Conservation (phyloP, 2,888 invertebrate genomes). For the Lymantria monacha region DNA sequence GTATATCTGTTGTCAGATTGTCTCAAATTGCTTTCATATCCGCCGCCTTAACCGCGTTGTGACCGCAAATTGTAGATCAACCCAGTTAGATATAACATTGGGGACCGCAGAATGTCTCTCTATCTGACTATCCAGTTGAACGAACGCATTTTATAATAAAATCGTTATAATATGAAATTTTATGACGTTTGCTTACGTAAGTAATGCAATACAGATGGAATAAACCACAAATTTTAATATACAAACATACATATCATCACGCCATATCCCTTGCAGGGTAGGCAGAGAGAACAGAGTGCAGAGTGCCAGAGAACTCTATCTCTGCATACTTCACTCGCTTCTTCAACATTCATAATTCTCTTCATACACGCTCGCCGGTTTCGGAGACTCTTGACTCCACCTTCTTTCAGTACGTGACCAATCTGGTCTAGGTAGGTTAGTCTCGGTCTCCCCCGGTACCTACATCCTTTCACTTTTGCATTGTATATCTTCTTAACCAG, state of each 20-base stretch:
- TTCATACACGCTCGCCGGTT: too few relatives aligned
- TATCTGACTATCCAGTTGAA: not conserved
- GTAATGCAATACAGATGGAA: not conserved
- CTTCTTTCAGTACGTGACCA: too few relatives aligned
- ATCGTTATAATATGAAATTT: not conserved
- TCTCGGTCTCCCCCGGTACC: too few relatives aligned
- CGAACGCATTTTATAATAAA: not conserved
- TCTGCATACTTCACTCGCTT: too few relatives aligned
- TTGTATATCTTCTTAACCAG: too few relatives aligned
- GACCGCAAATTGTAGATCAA: constrained; percentile 47
- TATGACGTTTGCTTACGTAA: not conserved
- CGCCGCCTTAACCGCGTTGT: constrained; percentile 43
- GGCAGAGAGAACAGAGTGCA: too few relatives aligned
- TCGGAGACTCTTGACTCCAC: too few relatives aligned
- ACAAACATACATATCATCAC: not conserved
- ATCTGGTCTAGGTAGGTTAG: too few relatives aligned
- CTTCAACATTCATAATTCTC: too few relatives aligned
- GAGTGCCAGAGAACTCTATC: too few relatives aligned
- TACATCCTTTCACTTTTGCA: too few relatives aligned
- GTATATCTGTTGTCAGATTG: constrained; percentile 16
- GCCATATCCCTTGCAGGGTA: too few relatives aligned
- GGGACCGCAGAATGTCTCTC: not conserved
- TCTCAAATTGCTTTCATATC: constrained; percentile 55
- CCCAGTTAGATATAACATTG: constrained; percentile 28
- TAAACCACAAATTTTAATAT: not conserved